Base-by-base conservation (phyloP, 2,888 invertebrate species). In the Trimorus sp. region DNA sequence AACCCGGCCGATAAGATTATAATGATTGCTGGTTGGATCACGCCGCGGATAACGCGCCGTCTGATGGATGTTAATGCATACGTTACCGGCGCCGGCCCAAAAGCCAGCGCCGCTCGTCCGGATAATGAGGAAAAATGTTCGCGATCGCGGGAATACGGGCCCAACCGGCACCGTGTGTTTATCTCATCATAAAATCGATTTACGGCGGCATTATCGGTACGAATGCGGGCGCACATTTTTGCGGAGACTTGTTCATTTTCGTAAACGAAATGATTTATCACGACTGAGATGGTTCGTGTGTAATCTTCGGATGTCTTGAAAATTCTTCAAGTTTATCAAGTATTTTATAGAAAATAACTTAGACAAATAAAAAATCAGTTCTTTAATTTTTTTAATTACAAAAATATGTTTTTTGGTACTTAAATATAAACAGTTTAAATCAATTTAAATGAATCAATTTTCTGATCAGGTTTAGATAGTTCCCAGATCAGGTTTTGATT, bases 131-230 rank as follows among this genome's bases (percentile, higher is more conserved):
- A 73, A 79, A 68, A 79, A 68, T 73, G 56, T 38, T 26, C 26
- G 26, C 26, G 73, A 62, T 62, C 49, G 73, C 60, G 26, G 49
- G 56, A 73, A 73, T 66, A 66, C 60, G 78, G 7, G 49, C 26
- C 16, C 15, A 45, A 26, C 9, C 40, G 58, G 9, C 37, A 42
- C 38, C 45, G 16, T 68, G 42, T 73, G 62, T 62, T 77, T 68
- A 77, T 68, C 69, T 71, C 53, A 37, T 77, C 68, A 68, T 76
- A 73, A 68, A 76, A 71, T 60, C 73, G 76, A 76, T 73, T 76
- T 73, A 68, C 77, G 68, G 54, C 38, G 49, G 56, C 73, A 66
- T 75, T 75, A 70, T 80, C 56, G 54, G 60, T 38, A 40, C 60
- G 14, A 40, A 76, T 76, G 62, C 65, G 70, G 40, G 54, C 12